Base-by-base conservation (phyloP, 2,113 vertebrate species). In the Zeus faber region DNA sequence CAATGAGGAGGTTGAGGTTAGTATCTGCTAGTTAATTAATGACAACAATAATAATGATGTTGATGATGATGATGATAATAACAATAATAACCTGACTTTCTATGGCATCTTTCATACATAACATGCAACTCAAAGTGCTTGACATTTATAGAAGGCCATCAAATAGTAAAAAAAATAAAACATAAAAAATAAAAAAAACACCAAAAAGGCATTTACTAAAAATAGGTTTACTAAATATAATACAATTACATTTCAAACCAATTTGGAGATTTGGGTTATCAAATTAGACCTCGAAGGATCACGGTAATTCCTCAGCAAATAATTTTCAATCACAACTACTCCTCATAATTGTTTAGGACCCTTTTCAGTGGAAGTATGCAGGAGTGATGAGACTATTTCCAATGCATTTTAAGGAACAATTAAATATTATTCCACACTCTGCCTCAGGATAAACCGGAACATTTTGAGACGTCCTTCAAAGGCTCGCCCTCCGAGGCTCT, bases 1-100 rank as follows among this genome's bases (percentile, higher is more conserved):
- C 8, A 86, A 89, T 31, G 86, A 90, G 51, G 83, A 88, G 48
- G 39, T 88, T 1, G 89, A 91, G 87, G 89, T 90, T 59, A 74
- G 79, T 62, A 13, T 39, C 18, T 16, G 17, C 14, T 48, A 54
- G 20, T 25, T 59, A 14, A 41, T 54, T n/a, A n/a, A n/a, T n/a
- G n/a, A n/a, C n/a, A n/a, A n/a, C n/a, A n/a, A n/a, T n/a, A n/a
- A 1, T 23, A 7, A 14, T 8, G 27, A 3, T 31, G 20, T 21
- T 29, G 9, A 3, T 48, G 6, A 44, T 27, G 49, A 3, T 16
- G 5, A n/a, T 9, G 2, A 26, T 14, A 35, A 3, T 35, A 2
- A 8, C 9, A 35, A 35, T 35, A 35, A 35, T 35, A 2, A n/a
- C n/a, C n/a, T n/a, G n/a, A n/a, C n/a, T n/a, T n/a, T n/a, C n/a